Percentiles rank a stretch among this genome's conserved stretches.
These are phyloP conservation scores for Oncorhynchus nerka DNA, from an alignment of 2,113 vertebrate genomes.

Conservation along the genomic window DNA sequence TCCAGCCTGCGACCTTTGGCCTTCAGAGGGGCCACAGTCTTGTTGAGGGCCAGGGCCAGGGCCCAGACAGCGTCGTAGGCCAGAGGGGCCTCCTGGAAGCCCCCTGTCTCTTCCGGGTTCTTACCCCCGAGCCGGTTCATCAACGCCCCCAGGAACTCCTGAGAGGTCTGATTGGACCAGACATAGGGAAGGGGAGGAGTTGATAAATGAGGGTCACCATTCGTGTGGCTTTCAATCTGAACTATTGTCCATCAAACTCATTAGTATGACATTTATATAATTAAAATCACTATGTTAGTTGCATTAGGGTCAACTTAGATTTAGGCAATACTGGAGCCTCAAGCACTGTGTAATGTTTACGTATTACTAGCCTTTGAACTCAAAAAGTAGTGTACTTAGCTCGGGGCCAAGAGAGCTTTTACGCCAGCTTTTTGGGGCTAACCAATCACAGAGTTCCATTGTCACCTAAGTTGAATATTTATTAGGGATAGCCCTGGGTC, in stretches of 20 bases:
- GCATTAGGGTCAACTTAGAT: constrained; percentile 2
- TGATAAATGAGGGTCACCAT: too few species aligned
- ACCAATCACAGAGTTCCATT: too few species aligned
- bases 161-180: constrained; percentile 79
- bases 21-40: constrained; percentile 85
- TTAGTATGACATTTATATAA: too few species aligned
- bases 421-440: too few species aligned
- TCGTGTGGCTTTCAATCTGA: too few species aligned
- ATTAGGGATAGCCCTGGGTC: too few species aligned
- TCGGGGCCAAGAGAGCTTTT: too few species aligned
- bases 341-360: too few species aligned
- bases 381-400: constrained; percentile 29
- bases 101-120: constrained; percentile 90
- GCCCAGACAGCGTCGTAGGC: constrained; percentile 97
- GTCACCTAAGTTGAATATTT: too few species aligned
- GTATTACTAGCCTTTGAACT: too few species aligned
- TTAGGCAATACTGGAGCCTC: background rate
- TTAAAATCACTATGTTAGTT: too few species aligned
- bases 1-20: constrained; percentile 84
- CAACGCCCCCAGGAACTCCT: constrained; percentile 89
- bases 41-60: constrained; percentile 90
- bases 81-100: constrained; percentile 91
- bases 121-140: constrained; percentile 85
- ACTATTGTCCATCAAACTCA: too few species aligned
- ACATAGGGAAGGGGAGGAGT: background rate